These are phyloP conservation scores for Crenichthys baileyi DNA, from an alignment of 2,797 vertebrate species.

Conservation along the genomic window DNA sequence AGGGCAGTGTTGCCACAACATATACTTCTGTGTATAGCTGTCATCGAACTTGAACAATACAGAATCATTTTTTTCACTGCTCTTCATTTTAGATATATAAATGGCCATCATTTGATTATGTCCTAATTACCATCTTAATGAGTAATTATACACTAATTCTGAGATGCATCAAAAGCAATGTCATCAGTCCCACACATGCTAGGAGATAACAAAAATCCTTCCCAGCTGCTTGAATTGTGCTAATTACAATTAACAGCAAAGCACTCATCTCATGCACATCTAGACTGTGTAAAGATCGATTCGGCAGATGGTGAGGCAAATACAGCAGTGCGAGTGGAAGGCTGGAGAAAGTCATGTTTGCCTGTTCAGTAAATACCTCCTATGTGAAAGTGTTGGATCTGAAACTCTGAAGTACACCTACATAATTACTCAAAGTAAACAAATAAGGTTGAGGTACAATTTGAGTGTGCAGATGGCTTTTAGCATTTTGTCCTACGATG, in stretches of 20 bases:
- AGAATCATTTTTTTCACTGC: constrained; percentile 16
- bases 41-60: constrained; percentile 17
- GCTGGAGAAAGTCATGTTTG: background rate
- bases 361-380: background rate
- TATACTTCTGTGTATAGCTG: background rate
- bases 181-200: constrained; percentile 36
- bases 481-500: constrained; percentile 17
- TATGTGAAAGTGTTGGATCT: background rate
- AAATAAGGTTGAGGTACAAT: background rate
- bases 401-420: constrained; percentile 13
- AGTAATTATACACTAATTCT: constrained; percentile 49
- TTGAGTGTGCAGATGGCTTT: background rate
- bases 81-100: constrained; percentile 47
- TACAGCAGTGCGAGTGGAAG: background rate
- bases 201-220: constrained; percentile 27
- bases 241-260: constrained; percentile 48
- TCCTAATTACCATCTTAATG: constrained; percentile 57
- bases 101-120: constrained; percentile 33
- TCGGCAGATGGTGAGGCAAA: constrained; percentile 1
- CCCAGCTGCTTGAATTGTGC: constrained; percentile 32
- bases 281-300: background rate
- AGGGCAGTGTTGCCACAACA: constrained; percentile 65
- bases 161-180: constrained; percentile 46
- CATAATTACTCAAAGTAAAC: constrained; percentile 37
- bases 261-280: background rate